A percentile compares a stretch with the other conserved stretches of the same genome.
These are phyloP conservation scores for Eretmochelys imbricata DNA, from an alignment of 2,113 vertebrate species.

Conservation along the genomic window DNA sequence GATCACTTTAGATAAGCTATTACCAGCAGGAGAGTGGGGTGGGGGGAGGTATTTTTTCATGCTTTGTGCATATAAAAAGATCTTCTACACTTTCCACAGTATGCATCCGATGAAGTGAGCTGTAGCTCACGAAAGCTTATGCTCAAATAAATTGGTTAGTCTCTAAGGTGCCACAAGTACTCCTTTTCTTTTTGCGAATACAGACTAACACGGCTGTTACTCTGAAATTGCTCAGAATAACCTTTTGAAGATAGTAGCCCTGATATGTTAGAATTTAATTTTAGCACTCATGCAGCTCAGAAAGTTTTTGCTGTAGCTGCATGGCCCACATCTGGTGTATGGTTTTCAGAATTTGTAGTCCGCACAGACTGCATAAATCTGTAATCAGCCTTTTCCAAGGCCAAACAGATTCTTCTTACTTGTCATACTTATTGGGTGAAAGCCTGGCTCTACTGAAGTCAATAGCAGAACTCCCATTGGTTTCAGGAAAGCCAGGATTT, in stretches of 20 bases:
- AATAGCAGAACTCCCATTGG: not conserved
- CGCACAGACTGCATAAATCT: not conserved
- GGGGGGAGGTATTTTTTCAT: no score
- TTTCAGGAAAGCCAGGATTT: not conserved
- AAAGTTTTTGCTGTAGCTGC: not conserved
- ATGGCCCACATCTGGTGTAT: not conserved
- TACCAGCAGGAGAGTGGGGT: no score
- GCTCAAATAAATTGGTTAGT: no score
- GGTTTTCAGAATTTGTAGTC: not conserved
- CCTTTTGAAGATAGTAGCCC: not conserved
- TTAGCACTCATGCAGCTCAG: not conserved
- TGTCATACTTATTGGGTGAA: not conserved
- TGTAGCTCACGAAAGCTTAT: no score
- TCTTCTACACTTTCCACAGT: no score
- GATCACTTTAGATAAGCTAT: no score
- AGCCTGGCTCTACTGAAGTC: not conserved
- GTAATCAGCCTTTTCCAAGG: not conserved
- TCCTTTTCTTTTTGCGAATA: no score
- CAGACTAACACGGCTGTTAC: no score
- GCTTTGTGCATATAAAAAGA: no score
- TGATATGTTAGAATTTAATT: constrained; percentile 8
- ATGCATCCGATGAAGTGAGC: no score
- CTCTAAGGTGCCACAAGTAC: no score
- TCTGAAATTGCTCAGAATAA: not conserved
- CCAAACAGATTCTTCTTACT: not conserved